These are phyloP conservation scores for Myopa testacea DNA, from an alignment of 2,888 invertebrate species.

Conservation along the genomic window DNA sequence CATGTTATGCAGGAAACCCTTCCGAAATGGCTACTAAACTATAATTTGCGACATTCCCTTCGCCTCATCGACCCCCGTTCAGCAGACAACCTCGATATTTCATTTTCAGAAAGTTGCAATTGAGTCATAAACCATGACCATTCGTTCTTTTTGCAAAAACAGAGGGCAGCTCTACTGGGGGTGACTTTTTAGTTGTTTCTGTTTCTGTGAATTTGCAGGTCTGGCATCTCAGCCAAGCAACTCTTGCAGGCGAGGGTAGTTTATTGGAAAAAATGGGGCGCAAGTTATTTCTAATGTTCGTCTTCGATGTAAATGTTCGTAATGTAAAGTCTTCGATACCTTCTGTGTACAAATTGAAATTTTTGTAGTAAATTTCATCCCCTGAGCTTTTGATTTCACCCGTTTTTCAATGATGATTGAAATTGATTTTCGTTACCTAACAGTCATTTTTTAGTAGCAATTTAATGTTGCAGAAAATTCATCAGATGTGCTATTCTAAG, in stretches of 20 bases:
- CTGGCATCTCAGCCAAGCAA: too few species aligned
- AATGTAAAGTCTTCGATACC: neutral
- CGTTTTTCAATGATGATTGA: too few species aligned
- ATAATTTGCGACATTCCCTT: neutral
- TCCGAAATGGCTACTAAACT: neutral
- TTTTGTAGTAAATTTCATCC: neutral
- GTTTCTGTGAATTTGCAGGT: neutral
- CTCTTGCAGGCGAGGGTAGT: too few species aligned
- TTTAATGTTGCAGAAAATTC: too few species aligned
- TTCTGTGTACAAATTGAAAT: neutral
- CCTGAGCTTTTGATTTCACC: too few species aligned
- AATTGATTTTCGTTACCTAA: too few species aligned
- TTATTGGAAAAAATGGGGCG: neutral
- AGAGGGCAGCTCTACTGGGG: neutral
- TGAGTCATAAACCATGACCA: conserved; percentile 45
- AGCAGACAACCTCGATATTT: conserved; percentile 39
- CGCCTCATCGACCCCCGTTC: neutral
- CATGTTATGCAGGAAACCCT: neutral
- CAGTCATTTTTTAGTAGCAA: too few species aligned
- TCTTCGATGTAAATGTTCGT: too few species aligned
- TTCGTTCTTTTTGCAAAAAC: neutral
- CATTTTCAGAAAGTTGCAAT: conserved; percentile 44
- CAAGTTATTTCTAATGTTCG: neutral
- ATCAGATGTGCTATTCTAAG: too few species aligned
- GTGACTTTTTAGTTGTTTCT: neutral